Evolutionary conservation across 2,113 vertebrate species (phyloP), one percentile per base, ranked within the genome.

Genomic region (Nothobranchius kuhntae): DNA sequence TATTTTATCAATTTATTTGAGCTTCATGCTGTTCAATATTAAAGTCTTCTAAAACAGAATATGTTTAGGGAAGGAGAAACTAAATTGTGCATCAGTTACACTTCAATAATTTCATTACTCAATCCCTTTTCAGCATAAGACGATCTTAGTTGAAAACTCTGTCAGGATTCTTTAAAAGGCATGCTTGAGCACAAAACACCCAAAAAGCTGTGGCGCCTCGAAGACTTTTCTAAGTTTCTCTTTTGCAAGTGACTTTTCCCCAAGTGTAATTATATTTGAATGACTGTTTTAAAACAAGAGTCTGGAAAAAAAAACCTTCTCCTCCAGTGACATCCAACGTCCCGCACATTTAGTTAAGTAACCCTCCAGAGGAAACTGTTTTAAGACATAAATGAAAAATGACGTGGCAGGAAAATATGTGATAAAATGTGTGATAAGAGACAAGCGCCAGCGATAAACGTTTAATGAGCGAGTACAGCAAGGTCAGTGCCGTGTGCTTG

Each of bases 221-320:
- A 51, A 65, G 52, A 47, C 15, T 36, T 45, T 13, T 21, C 36
- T 24, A 54, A 13, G 26, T n/a, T 3, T 7, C 24, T 36, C 3
- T 47, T 15, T 35, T 42, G 26, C 26, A 44, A 53, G 17, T 30
- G 38, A 30, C 45, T 57, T 30, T 56, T 47, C 48, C 12, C 65
- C 30, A 68, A 52, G 36, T 6, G 15, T 35, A 58, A 57, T 56
- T 44, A n/a, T 59, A 47, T 65, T 46, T 51, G 40, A 17, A 56
- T 40, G 69, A 64, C 50, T 42, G 40, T 30, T 46, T 73, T 38
- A 45, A 47, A 46, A n/a, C 35, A 53, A 73, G 42, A 38, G 15
- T 6, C 2, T 10, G 1, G 35, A 7, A 1, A 17, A 45, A 26
- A 40, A 7, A n/a, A 12, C 6, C 2, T 4, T 50, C n/a, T 56